phyloP scores from a whole-genome alignment of 2,888 invertebrate species.

The Girardia tigrina region DNA sequence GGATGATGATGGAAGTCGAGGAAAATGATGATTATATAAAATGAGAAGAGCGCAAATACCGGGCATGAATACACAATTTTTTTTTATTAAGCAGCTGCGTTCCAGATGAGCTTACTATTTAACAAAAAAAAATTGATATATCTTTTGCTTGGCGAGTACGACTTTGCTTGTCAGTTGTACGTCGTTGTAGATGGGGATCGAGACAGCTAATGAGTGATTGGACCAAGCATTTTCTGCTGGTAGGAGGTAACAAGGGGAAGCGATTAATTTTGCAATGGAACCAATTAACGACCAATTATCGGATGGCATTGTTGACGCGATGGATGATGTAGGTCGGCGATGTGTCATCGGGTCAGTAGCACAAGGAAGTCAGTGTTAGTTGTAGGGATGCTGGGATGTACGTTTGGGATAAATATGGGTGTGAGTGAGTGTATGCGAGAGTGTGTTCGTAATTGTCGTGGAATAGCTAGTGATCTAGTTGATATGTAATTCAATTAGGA shows the following conservation, averaged over 20 bases:
- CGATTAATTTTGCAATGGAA: constrained; percentile 16
- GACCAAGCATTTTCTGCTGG: constrained; percentile 23
- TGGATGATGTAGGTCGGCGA: constrained; percentile 20
- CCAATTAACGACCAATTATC: constrained; percentile 23
- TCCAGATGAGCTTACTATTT: constrained; percentile 14
- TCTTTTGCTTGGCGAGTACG: constrained; percentile 5
- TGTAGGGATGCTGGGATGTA: no score
- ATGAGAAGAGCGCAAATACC: constrained; percentile 23
- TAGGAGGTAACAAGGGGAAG: constrained; percentile 20
- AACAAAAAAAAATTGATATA: no score
- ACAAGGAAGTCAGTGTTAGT: background rate
- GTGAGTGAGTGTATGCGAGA: background rate
- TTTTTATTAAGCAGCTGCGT: constrained; percentile 23
- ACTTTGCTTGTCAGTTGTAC: constrained; percentile 12
- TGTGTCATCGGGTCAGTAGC: constrained; percentile 23
- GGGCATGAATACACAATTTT: constrained; percentile 23
- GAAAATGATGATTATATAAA: background rate
- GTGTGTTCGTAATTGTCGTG: constrained; percentile 23
- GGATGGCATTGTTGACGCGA: constrained; percentile 23
- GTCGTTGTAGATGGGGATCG: constrained; percentile 19
- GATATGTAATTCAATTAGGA: constrained; percentile 9
- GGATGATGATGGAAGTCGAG: background rate
- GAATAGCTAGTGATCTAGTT: constrained; percentile 15
- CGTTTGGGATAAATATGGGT: no score
- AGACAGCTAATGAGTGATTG: constrained; percentile 23